Evolutionary conservation across 2,797 vertebrate species (phyloP), one percentile per base, ranked within the genome.

Genomic region (Mus spretus): DNA sequence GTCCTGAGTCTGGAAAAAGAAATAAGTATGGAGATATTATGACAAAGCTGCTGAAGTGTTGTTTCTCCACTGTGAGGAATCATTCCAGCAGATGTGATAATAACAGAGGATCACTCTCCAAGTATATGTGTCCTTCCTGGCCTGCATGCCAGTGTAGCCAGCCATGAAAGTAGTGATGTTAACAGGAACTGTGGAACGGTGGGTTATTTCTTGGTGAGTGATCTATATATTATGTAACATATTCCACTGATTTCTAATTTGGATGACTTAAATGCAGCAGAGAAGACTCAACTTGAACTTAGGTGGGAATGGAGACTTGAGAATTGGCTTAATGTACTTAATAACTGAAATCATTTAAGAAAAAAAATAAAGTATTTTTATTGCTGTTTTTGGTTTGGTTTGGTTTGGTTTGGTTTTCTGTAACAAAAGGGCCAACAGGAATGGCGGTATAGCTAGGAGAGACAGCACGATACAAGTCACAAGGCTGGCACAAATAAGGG

Each of bases 341-440:
- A 7, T 83, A 84, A 82, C 8, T 59, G 22, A 85, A 88, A 87
- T 88, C 20, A 88, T 31, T 85, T 88, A 50, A 59, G 86, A 79
- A 82, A 14, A 14, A 75, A 77, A 12, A 4, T 13, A 44, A 44
- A 22, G 11, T 77, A 77, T 47, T 22, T 34, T 74, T 75, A 6
- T 34, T 70, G 13, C 1, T 67, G 13, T 34, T 67, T 67, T 67
- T 34, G 28, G 28, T 70, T 70, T n/a, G 14, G 31, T 31, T 65
- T 31, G 63, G 63, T 65, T 72, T 74, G 70, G 14, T 37, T 37
- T 74, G n/a, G 10, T 74, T 74, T 74, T 47, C n/a, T 77, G 13
- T 77, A 77, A 77, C 40, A 26, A 47, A 90, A 89, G 37, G 3
- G 14, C 53, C 91, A 31, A 50, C 44, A 92, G 55, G 50, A 89